Evolutionary conservation across 2,888 invertebrate genomes (phyloP).

Genomic region (Pogonocherus hispidulus): DNA sequence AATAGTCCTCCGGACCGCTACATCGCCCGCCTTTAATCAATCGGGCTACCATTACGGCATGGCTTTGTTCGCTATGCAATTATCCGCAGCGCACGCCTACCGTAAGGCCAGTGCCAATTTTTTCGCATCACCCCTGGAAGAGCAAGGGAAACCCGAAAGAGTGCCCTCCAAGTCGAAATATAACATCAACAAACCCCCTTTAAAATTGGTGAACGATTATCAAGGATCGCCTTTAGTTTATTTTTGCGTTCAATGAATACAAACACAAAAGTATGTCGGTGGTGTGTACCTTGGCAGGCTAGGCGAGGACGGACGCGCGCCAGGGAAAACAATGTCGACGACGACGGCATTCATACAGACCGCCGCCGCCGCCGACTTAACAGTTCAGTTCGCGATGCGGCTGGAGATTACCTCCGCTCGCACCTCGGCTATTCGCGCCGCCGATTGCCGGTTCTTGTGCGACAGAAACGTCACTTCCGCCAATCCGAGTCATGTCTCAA

Average conservation of each 20-base stretch:
- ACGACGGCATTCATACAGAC: constrained; percentile 56
- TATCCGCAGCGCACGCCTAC: constrained; percentile 51
- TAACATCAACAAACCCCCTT: constrained; percentile 60
- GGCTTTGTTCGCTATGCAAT: constrained; percentile 38
- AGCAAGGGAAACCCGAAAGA: constrained; percentile 52
- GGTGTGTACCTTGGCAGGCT: constrained; percentile 61
- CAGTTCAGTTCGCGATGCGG: constrained; percentile 59
- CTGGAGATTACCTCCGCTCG: constrained; percentile 36
- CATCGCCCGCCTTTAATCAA: constrained; percentile 54
- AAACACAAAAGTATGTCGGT: constrained; percentile 58
- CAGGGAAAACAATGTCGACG: constrained; percentile 64
- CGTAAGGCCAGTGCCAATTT: constrained; percentile 47
- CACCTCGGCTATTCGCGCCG: constrained; percentile 5
- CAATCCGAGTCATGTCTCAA: not conserved
- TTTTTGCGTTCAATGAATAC: constrained; percentile 62
- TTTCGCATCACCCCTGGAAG: constrained; percentile 44
- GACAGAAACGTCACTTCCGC: constrained; percentile 18
- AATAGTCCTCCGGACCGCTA: constrained; percentile 46
- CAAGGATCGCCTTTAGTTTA: constrained; percentile 60
- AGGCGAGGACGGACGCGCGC: constrained; percentile 58
- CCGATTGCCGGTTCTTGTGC: constrained; percentile 7
- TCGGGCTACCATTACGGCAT: constrained; percentile 49
- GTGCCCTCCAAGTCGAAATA: constrained; percentile 52
- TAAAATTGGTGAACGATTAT: constrained; percentile 57
- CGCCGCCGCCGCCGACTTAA: constrained; percentile 56